Percentiles rank a stretch among this genome's conserved stretches.
phyloP scores from a whole-genome alignment of 2,113 vertebrate genomes.

The Pica pica region DNA sequence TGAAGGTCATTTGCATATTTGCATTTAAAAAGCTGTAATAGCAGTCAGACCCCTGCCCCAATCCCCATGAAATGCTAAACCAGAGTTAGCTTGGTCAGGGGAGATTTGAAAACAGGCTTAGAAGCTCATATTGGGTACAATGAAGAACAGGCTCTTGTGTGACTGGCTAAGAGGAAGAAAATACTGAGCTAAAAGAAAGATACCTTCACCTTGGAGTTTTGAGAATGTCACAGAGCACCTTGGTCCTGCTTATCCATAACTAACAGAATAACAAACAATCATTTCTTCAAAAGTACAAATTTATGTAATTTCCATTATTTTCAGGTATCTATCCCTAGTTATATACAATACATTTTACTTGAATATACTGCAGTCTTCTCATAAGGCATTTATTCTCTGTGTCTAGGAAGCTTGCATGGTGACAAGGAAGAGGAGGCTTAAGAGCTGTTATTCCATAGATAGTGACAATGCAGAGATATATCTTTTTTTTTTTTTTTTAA shows the following conservation, averaged over 20 bases:
- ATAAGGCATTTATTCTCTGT: not conserved
- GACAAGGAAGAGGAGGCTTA: not conserved
- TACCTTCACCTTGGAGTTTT: not conserved
- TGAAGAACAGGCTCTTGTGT: not conserved
- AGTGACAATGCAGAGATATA: not conserved
- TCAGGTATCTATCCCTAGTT: not conserved
- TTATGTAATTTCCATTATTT: not conserved
- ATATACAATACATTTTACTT: not conserved
- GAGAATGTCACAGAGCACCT: not conserved
- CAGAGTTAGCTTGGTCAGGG: not conserved
- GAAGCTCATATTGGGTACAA: not conserved
- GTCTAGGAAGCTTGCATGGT: not conserved
- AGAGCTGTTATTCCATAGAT: not conserved
- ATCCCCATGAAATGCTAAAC: not conserved
- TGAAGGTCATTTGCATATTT: conserved; percentile 43
- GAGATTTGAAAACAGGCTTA: not conserved
- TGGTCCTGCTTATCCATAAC: not conserved
- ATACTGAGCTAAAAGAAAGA: not conserved
- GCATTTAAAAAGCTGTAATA: not conserved
- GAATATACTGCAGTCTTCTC: not conserved
- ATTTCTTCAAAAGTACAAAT: not conserved
- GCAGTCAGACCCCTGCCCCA: not conserved
- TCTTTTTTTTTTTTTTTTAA: not conserved
- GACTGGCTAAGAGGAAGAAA: not conserved
- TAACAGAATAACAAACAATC: not conserved